A percentile compares a stretch with the other conserved stretches of the same genome.
Conservation (phyloP, 2,888 invertebrate species). For the Hedychridium roseum region DNA sequence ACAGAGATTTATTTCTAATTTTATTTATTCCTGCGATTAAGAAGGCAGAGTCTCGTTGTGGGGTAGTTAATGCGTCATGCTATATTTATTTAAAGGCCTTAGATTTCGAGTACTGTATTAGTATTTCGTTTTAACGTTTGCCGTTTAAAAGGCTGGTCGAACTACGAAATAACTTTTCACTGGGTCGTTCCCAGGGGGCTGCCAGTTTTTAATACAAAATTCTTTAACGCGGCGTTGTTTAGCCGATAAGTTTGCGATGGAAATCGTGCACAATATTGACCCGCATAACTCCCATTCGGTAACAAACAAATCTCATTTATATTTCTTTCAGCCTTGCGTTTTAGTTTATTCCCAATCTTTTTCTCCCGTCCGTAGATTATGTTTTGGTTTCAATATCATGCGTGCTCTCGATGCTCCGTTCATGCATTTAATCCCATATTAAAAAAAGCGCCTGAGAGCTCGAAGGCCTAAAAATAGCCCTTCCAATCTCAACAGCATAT, state of each 20-base stretch:
- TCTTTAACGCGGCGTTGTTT: too few species aligned
- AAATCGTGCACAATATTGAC: too few species aligned
- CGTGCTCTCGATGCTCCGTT: conserved; percentile 29
- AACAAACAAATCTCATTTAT: too few species aligned
- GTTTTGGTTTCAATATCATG: conserved; percentile 17
- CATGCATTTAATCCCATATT: conserved; percentile 32
- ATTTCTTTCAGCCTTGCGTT: too few species aligned
- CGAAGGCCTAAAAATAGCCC: conserved; percentile 46
- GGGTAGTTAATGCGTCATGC: too few species aligned
- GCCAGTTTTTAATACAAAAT: too few species aligned
- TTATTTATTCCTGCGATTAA: background rate
- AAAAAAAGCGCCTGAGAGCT: conserved; percentile 50
- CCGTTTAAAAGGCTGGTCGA: background rate
- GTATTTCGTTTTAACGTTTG: background rate
- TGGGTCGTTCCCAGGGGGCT: background rate
- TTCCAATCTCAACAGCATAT: too few species aligned
- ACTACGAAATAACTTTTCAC: background rate
- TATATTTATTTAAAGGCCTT: too few species aligned
- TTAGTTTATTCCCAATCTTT: too few species aligned
- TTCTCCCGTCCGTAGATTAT: conserved; percentile 6
- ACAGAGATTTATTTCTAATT: background rate
- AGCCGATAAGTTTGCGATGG: too few species aligned
- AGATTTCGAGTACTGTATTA: background rate
- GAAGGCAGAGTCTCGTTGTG: too few species aligned
- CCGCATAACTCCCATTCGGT: too few species aligned